phyloP scores from a whole-genome alignment of 2,113 vertebrate species.

The Dromaius novaehollandiae region DNA sequence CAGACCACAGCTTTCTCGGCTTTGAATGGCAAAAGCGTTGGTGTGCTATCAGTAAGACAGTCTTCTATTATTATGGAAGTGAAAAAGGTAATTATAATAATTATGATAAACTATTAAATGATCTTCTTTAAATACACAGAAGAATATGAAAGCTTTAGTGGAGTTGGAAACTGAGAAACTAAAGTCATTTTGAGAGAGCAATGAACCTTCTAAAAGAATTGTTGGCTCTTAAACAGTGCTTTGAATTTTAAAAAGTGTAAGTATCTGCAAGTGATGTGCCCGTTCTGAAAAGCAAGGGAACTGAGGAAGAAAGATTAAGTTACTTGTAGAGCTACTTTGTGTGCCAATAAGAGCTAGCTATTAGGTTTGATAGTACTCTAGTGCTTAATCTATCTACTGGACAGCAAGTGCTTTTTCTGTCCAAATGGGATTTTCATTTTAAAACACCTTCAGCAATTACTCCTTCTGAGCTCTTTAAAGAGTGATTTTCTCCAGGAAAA shows the following conservation, averaged over 20 bases:
- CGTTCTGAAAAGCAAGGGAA: neutral
- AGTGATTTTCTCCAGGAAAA: neutral
- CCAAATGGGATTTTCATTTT: neutral
- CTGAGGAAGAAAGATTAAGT: neutral
- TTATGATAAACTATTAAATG: neutral
- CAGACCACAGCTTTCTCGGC: slow-evolving; percentile 97
- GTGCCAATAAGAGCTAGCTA: neutral
- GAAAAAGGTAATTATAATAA: slow-evolving; percentile 87
- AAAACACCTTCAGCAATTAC: neutral
- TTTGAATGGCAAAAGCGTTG: slow-evolving; percentile 98
- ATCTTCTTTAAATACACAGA: neutral
- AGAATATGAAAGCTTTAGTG: neutral
- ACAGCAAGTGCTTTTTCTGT: neutral
- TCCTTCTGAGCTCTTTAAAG: neutral
- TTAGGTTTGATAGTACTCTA: neutral
- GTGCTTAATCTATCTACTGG: neutral
- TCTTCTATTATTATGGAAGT: slow-evolving; percentile 95
- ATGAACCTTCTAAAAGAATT: neutral
- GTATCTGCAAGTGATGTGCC: neutral
- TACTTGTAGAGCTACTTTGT: neutral
- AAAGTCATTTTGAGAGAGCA: neutral
- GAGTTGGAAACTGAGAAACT: neutral
- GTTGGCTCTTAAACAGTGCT: neutral
- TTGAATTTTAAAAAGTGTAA: neutral
- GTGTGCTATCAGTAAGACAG: slow-evolving; percentile 89